Evolutionary conservation across 2,113 vertebrate species (phyloP).

Genomic region (Pteropus alecto): DNA sequence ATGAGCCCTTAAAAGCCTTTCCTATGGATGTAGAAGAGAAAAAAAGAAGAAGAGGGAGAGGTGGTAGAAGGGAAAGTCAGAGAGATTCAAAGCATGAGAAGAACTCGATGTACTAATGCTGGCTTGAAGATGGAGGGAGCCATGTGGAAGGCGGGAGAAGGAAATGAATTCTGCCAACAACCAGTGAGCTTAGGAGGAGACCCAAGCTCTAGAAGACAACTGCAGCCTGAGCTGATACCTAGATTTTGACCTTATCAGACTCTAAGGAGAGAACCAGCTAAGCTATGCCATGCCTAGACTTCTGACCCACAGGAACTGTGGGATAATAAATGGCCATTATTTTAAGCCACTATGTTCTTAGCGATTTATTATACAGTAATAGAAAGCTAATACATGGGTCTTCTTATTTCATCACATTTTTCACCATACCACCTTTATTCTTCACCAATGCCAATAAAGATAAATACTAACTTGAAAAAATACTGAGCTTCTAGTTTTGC

Average conservation of each 20-base stretch:
- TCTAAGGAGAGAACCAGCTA: neutral
- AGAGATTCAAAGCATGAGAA: neutral
- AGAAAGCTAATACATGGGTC: neutral
- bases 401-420: neutral
- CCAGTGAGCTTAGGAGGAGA: neutral
- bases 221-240: neutral
- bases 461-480: neutral
- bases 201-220: neutral
- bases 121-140: neutral
- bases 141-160: neutral
- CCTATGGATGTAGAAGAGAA: neutral
- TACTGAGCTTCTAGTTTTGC: neutral
- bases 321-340: neutral
- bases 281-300: neutral
- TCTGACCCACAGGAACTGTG: neutral
- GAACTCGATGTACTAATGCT: neutral
- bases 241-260: neutral
- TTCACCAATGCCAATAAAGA: neutral
- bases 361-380: neutral
- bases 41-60: neutral
- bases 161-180: neutral
- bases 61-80: neutral
- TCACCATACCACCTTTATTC: neutral
- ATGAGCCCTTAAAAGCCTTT: neutral
- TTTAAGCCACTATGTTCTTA: neutral